These are phyloP conservation scores for Craterocephalus amniculus DNA, from an alignment of 2,797 vertebrate genomes.

Conservation along the genomic window DNA sequence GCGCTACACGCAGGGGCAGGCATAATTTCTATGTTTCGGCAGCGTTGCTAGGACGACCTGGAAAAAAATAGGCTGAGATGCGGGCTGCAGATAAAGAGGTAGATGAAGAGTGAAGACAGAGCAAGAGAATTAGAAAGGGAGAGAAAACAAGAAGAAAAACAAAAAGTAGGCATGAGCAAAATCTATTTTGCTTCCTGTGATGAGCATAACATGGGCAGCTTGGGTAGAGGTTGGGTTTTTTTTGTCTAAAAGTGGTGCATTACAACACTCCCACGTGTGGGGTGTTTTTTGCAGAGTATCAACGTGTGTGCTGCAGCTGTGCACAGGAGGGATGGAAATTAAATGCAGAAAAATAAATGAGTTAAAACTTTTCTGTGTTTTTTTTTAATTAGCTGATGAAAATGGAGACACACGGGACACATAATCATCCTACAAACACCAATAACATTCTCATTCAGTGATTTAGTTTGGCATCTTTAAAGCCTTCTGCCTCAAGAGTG, in stretches of 20 bases:
- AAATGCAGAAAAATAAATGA: neutral
- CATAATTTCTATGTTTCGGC: constrained; percentile 68
- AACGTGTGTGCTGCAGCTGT: constrained; percentile 49
- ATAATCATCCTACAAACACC: neutral
- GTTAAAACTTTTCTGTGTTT: neutral
- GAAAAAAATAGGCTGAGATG: constrained; percentile 83
- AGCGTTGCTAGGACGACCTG: constrained; percentile 82
- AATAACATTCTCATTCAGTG: neutral
- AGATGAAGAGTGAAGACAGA: constrained; percentile 66
- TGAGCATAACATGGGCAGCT: constrained; percentile 43
- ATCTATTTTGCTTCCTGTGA: constrained; percentile 63
- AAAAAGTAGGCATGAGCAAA: constrained; percentile 27
- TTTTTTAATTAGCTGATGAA: neutral
- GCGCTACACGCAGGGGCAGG: constrained; percentile 69
- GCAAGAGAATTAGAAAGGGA: constrained; percentile 41
- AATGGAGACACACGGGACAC: neutral
- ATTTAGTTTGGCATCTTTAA: neutral
- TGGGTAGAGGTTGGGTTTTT: constrained; percentile 32
- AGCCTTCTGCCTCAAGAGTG: neutral
- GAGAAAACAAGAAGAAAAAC: constrained; percentile 16
- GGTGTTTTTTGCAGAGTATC: constrained; percentile 52
- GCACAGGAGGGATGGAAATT: constrained; percentile 4
- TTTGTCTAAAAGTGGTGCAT: constrained; percentile 51
- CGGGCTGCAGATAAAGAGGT: constrained; percentile 78
- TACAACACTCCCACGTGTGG: constrained; percentile 36